A percentile compares a stretch with the other conserved stretches of the same genome.
These are phyloP conservation scores for Tokudaia muenninki DNA, from an alignment of 2,797 vertebrate genomes.

Conservation along the genomic window DNA sequence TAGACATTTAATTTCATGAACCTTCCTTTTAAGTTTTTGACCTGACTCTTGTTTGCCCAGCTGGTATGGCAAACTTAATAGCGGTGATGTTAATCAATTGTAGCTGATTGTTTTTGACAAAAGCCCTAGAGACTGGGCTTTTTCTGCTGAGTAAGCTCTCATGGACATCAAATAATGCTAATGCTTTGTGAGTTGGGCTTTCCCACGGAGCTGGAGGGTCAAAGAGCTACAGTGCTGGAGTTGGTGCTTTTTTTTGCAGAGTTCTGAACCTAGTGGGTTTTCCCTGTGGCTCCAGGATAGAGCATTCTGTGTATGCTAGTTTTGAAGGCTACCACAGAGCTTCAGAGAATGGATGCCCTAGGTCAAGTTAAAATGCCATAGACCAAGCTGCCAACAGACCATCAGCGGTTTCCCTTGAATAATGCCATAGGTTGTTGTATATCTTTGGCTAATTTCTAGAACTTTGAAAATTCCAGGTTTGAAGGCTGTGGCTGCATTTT, in stretches of 20 bases:
- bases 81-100: conserved; percentile 12
- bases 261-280: background rate
- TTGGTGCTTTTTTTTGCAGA: background rate
- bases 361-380: background rate
- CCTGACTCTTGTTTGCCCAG: background rate
- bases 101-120: conserved; percentile 53
- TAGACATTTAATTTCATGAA: background rate
- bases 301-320: background rate
- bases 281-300: background rate
- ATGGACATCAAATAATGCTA: background rate
- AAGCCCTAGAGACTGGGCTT: background rate
- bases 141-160: conserved; percentile 31
- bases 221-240: background rate
- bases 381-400: background rate
- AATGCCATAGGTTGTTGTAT: background rate
- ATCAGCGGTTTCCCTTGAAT: background rate
- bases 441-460: conserved; percentile 17
- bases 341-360: background rate
- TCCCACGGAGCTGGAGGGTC: background rate
- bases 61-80: background rate
- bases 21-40: conserved; percentile 24
- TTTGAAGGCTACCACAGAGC: background rate
- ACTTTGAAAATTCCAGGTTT: conserved; percentile 28
- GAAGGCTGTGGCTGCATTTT: background rate
- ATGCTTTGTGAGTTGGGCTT: conserved; percentile 24